Base-by-base conservation (phyloP, 2,888 invertebrate species). In the Campoletis raptor region DNA sequence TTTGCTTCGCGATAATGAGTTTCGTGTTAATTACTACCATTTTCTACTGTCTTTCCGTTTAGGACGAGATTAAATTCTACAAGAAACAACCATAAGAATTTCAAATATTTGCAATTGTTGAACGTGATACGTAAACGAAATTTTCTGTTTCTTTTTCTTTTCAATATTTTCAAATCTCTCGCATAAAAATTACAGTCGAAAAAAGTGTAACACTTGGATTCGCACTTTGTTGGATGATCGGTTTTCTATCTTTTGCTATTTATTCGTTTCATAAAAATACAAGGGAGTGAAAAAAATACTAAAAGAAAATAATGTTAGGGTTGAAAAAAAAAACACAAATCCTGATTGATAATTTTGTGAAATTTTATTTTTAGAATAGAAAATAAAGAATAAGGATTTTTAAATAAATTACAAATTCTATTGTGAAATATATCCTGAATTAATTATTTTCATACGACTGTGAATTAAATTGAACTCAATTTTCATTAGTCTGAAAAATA, bases 11-110 rank as follows among this genome's bases (percentile, higher is more conserved):
- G 40, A 24, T 57, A 66, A 70, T 42, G 40, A 70, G 54, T 67
- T 81, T 81, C 24, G 10, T 48, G 61, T 74, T 57, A 80, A 72
- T 72, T 61, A 80, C 9, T 61, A 9, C 40, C 40, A 21, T 66
- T 37, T n/a, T 66, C n/a, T n/a, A 66, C 40, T 9, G 21, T 37
- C 36, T 66, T 66, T 10, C 40, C 40, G 66, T n/a, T 37, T 66
- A 9, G 15, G 1, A 61, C 30, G 30, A 10, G 15, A 30, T 61
- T 30, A 6, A 61, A 61, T 61, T 30, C 61, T 30, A 6, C 61
- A 1, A 61, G 12, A 30, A 30, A 61, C 12, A 30, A 30, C 24
- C 6, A 15, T 30, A 15, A 30, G 15, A 30, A 61, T 61, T 61
- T 30, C 2, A 30, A 15, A 61, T 12, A 15, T 30, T 30, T 30